Conservation (phyloP, 2,797 vertebrate genomes). For the Cuculus canorus region DNA sequence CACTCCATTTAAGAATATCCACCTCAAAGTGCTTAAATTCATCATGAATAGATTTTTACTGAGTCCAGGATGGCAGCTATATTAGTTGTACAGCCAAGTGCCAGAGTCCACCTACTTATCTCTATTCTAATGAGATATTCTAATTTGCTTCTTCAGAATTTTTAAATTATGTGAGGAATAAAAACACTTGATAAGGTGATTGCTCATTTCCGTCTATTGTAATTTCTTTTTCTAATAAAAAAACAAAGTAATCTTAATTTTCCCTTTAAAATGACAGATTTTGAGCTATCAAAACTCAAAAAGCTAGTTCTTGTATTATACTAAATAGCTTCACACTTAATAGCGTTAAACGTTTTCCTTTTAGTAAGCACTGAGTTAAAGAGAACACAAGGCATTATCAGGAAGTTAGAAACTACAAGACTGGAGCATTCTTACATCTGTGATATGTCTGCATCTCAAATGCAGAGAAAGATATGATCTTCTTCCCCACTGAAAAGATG, state of each 20-base stretch:
- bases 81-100: not conserved
- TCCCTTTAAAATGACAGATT: not conserved
- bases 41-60: fast-evolving
- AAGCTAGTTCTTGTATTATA: not conserved
- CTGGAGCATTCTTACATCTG: not conserved
- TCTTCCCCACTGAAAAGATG: not conserved
- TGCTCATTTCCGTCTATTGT: not conserved
- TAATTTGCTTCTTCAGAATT: not conserved
- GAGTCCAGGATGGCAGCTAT: not conserved
- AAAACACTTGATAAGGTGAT: not conserved
- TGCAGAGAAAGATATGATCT: fast-evolving
- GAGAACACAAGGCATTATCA: not conserved
- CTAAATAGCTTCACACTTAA: not conserved
- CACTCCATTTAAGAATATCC: not conserved
- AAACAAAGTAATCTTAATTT: not conserved
- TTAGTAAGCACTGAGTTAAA: not conserved
- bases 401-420: not conserved
- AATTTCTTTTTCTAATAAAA: not conserved
- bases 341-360: not conserved
- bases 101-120: not conserved
- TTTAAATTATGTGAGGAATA: not conserved
- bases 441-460: not conserved
- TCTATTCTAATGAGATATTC: not conserved
- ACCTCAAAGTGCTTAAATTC: not conserved
- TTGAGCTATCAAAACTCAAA: not conserved